These are phyloP conservation scores for Onychomys torridus DNA, from an alignment of 2,797 vertebrate genomes.

Conservation along the genomic window DNA sequence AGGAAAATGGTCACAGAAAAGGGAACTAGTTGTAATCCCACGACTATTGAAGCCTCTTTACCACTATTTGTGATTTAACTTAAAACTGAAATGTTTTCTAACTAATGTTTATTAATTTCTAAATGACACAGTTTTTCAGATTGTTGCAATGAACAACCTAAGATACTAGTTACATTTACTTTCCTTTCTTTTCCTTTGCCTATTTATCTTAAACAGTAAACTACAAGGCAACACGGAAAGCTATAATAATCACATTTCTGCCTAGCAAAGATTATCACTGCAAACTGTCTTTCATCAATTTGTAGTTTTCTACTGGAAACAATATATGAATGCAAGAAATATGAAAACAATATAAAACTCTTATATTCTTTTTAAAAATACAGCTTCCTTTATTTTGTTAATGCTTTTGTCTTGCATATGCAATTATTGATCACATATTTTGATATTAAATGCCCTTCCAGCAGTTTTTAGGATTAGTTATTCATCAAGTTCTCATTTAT, in stretches of 20 bases:
- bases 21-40: background rate
- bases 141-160: background rate
- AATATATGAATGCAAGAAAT: background rate
- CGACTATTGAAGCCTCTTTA: background rate
- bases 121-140: background rate
- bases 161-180: background rate
- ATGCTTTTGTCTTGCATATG: background rate
- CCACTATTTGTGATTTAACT: background rate
- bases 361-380: background rate
- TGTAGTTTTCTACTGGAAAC: background rate
- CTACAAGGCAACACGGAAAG: background rate
- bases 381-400: background rate
- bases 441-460: background rate
- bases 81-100: constrained; percentile 1
- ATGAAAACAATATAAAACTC: background rate
- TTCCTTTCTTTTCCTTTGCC: background rate
- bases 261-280: background rate
- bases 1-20: constrained; percentile 31
- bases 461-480: background rate
- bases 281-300: background rate
- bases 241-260: background rate
- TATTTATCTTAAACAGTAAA: background rate
- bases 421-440: background rate
- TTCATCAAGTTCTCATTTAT: background rate
- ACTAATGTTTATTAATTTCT: background rate